Base-by-base conservation (phyloP, 2,113 vertebrate genomes). In the Heloderma charlesbogerti region DNA sequence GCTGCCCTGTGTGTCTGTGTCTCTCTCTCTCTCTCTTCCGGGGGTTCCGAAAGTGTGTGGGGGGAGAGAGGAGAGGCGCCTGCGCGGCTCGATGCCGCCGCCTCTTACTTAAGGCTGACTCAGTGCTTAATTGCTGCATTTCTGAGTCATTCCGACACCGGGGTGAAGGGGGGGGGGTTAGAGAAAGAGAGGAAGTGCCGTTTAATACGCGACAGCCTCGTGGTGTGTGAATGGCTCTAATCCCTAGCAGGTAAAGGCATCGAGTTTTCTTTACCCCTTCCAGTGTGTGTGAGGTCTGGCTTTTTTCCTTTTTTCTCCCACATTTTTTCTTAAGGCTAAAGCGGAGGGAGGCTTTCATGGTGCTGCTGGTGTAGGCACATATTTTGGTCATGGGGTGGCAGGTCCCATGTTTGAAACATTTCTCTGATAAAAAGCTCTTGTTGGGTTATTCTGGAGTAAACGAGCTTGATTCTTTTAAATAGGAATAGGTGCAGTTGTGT, bases 51-150 rank as follows among this genome's bases (percentile, higher is more conserved):
- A 34, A 66, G 81, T 37, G 69, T n/a, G 84, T 34, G 57, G 16
- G 40, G 57, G 29, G 5, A 25, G 6, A 15, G 6, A 3, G 34
- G 15, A 7, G 6, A 4, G 3, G 89, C 96, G 97, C 96, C 93
- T 94, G 94, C 91, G 96, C 90, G 74, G 51, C 84, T 40, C 43
- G 82, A 67, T 0, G 37, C 25, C 12, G 9, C 75, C 57, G 34
- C 84, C 75, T n/a, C 4, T 0, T 22, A 16, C 71, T 48, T 0
- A 3, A 89, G 90, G 95, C 96, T 97, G 97, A 97, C 84, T 97
- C 97, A 95, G 95, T 86, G 86, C 81, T 91, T 95, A 63, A 81
- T 87, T 93, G 96, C 96, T 96, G 97, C 97, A 97, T 96, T 96
- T 95, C 79, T 98, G 97, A 97, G 94, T 97, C 97, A 97, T 94